phyloP scores from a whole-genome alignment of 2,797 vertebrate genomes.

The Oryzias dopingdopingensis region DNA sequence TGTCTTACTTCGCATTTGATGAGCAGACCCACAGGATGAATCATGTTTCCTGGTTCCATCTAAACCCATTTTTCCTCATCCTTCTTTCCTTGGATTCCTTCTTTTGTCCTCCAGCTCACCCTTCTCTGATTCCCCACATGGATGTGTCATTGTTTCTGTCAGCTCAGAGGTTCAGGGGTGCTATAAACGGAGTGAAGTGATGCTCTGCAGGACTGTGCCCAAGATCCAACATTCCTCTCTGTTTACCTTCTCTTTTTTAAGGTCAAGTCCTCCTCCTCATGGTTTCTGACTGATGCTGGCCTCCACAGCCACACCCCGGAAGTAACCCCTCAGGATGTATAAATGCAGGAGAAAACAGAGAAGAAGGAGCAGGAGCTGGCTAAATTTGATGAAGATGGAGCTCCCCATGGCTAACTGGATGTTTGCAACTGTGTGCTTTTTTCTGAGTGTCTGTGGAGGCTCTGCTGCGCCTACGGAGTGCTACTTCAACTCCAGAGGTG shows the following conservation, averaged over 20 bases:
- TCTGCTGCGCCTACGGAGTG: conserved; percentile 73
- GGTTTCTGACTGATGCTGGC: conserved; percentile 65
- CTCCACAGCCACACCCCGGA: conserved; percentile 62
- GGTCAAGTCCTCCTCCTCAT: conserved; percentile 33
- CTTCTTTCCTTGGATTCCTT: conserved; percentile 30
- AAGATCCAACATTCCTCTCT: conserved; percentile 69
- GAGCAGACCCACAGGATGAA: conserved; percentile 27
- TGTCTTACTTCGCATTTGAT: conserved; percentile 14
- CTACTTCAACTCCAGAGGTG: conserved; percentile 79
- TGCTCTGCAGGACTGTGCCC: conserved; percentile 77
- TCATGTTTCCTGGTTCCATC: conserved; percentile 49
- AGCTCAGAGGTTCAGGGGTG: conserved; percentile 85
- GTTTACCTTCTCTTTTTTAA: conserved; percentile 39
- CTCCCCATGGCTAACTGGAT: conserved; percentile 45
- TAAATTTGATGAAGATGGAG: conserved; percentile 61
- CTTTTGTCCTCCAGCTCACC: conserved; percentile 49
- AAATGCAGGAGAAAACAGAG: conserved; percentile 64
- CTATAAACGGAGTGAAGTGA: conserved; percentile 85
- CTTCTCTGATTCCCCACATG: conserved; percentile 75
- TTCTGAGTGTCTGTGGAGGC: conserved; percentile 61
- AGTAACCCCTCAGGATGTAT: conserved; percentile 72
- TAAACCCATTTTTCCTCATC: conserved; percentile 17
- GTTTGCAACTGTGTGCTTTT: conserved; percentile 50
- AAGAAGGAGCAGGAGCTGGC: conserved; percentile 32
- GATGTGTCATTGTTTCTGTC: conserved; percentile 88